These are phyloP conservation scores for Hymenochirus boettgeri DNA, from an alignment of 2,113 vertebrate species.

Conservation along the genomic window DNA sequence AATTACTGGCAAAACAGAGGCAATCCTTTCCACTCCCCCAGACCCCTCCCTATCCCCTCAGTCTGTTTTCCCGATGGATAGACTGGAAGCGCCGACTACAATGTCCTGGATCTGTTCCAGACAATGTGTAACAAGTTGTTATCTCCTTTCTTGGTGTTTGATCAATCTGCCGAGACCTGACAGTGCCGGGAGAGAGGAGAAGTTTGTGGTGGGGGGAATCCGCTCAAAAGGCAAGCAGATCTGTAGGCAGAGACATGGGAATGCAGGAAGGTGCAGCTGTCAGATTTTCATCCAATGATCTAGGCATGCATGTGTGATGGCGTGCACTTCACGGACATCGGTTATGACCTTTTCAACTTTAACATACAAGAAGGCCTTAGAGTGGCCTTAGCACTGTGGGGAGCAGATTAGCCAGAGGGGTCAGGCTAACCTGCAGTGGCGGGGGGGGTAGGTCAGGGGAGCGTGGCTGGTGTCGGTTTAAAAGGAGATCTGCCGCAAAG, in stretches of 20 bases:
- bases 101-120: neutral
- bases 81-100: neutral
- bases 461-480: too few species aligned
- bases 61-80: neutral
- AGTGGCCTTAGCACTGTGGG: too few species aligned
- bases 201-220: neutral
- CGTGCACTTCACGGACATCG: too few species aligned
- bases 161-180: conserved; percentile 9
- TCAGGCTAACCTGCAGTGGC: too few species aligned
- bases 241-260: neutral
- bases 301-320: conserved; percentile 3
- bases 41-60: neutral
- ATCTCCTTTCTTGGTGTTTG: neutral
- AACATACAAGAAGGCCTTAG: too few species aligned
- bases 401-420: too few species aligned
- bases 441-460: too few species aligned
- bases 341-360: too few species aligned
- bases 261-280: conserved; percentile 1
- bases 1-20: conserved; percentile 3
- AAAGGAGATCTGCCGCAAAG: too few species aligned
- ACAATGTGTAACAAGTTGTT: conserved; percentile 32
- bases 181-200: neutral
- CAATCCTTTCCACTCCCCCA: conserved; percentile 15
- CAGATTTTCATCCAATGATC: conserved; percentile 7
- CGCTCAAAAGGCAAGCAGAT: neutral